Percentiles rank a stretch among this genome's conserved stretches.
phyloP scores from a whole-genome alignment of 2,113 vertebrate species.

The cattle (Bos taurus) region DNA sequence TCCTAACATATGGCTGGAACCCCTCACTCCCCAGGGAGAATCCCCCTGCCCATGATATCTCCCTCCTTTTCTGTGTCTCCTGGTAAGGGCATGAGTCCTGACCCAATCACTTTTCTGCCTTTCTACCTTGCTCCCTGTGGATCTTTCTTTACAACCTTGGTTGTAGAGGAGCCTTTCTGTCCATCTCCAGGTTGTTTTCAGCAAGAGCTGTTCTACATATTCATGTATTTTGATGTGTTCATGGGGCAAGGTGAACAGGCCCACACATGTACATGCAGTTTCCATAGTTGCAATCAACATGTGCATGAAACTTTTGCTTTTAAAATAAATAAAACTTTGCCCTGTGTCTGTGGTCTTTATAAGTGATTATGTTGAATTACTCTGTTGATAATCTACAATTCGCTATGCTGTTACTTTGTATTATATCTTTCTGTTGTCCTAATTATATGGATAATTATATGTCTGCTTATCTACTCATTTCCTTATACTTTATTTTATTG shows the following conservation, averaged over 20 bases:
- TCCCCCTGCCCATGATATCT: not conserved
- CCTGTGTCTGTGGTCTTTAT: not conserved
- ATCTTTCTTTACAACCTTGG: not conserved
- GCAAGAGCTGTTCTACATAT: not conserved
- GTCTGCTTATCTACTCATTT: not conserved
- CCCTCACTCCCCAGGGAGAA: not conserved
- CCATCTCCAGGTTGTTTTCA: not conserved
- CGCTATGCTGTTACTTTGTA: not conserved
- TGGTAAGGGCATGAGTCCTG: not conserved
- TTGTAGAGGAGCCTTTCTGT: not conserved
- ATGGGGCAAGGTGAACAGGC: not conserved
- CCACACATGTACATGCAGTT: not conserved
- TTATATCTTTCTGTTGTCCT: not conserved
- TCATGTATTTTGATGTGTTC: not conserved
- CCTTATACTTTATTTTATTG: not conserved
- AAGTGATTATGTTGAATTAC: not conserved
- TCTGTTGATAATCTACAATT: not conserved
- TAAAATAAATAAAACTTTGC: not conserved
- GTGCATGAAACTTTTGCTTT: not conserved
- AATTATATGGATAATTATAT: not conserved
- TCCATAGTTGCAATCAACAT: not conserved
- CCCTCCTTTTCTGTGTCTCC: not conserved
- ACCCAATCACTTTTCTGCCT: not conserved
- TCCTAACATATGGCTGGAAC: not conserved
- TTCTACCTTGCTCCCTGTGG: not conserved